Evolutionary conservation across 2,888 invertebrate genomes (phyloP), one percentile per base, ranked within the genome.

Genomic region (Poecilus cupreus): DNA sequence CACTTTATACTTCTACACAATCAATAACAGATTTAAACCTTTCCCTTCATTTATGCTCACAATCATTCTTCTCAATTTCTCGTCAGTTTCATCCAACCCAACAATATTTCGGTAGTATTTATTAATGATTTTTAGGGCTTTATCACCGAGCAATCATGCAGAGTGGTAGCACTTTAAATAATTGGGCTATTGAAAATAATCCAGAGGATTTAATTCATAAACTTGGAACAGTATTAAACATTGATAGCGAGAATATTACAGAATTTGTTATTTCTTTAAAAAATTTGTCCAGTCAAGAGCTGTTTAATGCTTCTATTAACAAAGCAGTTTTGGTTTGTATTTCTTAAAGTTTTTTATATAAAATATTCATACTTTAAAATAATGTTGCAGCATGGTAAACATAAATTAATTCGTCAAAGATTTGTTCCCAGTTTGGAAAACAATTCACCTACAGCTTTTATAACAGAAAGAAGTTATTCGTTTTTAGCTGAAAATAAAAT

Each of bases 211-310:
- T 90, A 81, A 90, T 90, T 11, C 89, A 90, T 82, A 90, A 90
- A 86, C 85, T 91, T 6, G 91, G 89, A 6, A 89, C 89, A 85
- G 82, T 87, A 46, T 85, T 91, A 11, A 90, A 90, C 0, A 89
- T 88, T 82, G 88, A 90, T 11, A 90, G 90, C 0, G 86, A 90
- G 1, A 88, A 90, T 83, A 84, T 87, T 13, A 82, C 85, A 20
- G 89, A 90, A 85, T 86, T 91, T 75, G 83, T 90, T 54, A 83
- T 88, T 10, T 90, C 89, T 84, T 84, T 91, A 77, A 88, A 86
- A 85, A 86, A 80, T 11, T 85, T 88, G 11, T 90, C 90, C 0
- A 85, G 86, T 0, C 84, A 85, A 13, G 88, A 88, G 10, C 85
- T 91, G 83, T 78, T 46, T 46, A 32, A 32, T 13, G 60, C 60